A percentile compares a stretch with the other conserved stretches of the same genome.
phyloP scores from a whole-genome alignment of 2,888 invertebrate genomes.

The Drosophila parthenogenetica region DNA sequence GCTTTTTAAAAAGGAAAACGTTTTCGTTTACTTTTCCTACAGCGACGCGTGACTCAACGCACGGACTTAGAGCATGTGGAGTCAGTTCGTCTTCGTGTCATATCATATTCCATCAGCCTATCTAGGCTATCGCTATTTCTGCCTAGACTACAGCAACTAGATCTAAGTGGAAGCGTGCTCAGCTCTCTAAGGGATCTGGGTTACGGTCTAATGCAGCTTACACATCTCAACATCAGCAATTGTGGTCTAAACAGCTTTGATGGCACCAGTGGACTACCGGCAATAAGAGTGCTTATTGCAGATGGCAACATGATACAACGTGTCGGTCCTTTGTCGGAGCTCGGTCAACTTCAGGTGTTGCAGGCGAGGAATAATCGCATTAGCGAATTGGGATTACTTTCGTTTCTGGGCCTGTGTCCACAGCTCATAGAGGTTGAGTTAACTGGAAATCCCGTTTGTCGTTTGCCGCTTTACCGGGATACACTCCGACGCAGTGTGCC shows the following conservation, averaged over 20 bases:
- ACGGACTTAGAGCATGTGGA: constrained; percentile 86
- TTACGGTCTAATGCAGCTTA: constrained; percentile 87
- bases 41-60: constrained; percentile 85
- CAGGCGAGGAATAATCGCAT: constrained; percentile 85
- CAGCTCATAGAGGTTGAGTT: constrained; percentile 87
- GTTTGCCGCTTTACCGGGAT: constrained; percentile 81
- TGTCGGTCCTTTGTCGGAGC: constrained; percentile 87
- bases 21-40: not conserved
- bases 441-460: constrained; percentile 85
- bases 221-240: constrained; percentile 87
- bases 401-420: constrained; percentile 84
- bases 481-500: constrained; percentile 83
- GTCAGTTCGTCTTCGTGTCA: constrained; percentile 88
- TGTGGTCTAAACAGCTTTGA: constrained; percentile 89
- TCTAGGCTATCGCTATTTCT: constrained; percentile 88
- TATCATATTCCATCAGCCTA: constrained; percentile 88
- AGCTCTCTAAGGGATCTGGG: constrained; percentile 89
- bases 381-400: constrained; percentile 80
- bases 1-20: no score
- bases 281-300: constrained; percentile 88
- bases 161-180: constrained; percentile 89
- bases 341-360: constrained; percentile 85
- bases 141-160: constrained; percentile 87
- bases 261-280: constrained; percentile 88
- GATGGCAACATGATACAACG: constrained; percentile 88